Conservation (phyloP, 2,888 invertebrate genomes). For the Ligdia adustata region DNA sequence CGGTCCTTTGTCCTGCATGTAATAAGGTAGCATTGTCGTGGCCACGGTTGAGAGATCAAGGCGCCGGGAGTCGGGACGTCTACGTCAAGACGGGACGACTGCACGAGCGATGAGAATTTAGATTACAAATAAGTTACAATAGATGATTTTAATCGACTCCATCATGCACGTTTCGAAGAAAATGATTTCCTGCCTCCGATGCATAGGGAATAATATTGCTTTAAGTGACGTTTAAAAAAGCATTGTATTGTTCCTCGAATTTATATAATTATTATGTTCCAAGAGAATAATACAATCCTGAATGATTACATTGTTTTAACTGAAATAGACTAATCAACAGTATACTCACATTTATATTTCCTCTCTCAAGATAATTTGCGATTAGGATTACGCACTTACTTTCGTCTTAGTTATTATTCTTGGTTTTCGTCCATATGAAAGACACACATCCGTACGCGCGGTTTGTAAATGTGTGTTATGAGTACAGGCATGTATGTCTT, state of each 20-base stretch:
- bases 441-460: no score
- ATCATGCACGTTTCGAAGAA: conserved; percentile 48
- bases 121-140: conserved; percentile 67
- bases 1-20: conserved; percentile 67
- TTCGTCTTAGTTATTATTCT: no score
- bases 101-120: conserved; percentile 69
- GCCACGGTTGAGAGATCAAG: conserved; percentile 59
- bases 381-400: no score
- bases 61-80: conserved; percentile 58
- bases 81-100: conserved; percentile 58
- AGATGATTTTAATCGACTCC: conserved; percentile 59
- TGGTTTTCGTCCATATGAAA: no score
- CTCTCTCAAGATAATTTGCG: no score
- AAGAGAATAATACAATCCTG: no score
- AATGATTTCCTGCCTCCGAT: conserved; percentile 37
- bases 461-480: no score
- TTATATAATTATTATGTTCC: no score
- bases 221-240: conserved; percentile 3
- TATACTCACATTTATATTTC: no score
- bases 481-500: no score
- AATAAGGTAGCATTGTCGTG: conserved; percentile 73
- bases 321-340: no score
- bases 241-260: conserved; percentile 2
- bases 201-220: conserved; percentile 9
- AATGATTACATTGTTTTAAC: no score